Base-by-base conservation (phyloP, 1,140 invertebrate species). In the Oreohelix idahoensis region DNA sequence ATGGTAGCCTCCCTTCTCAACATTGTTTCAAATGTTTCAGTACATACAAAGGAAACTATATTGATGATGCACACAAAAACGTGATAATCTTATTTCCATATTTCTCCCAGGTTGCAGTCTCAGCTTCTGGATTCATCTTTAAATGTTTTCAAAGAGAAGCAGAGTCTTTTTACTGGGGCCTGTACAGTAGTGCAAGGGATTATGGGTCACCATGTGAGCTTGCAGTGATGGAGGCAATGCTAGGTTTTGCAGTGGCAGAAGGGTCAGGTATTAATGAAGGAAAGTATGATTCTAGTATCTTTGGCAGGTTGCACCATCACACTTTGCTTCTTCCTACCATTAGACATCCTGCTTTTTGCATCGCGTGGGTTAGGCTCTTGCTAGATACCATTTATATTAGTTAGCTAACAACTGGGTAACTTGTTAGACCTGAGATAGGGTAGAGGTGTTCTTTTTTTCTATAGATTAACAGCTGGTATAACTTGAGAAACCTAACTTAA, bases 91-190 rank as follows among this genome's bases (percentile, higher is more conserved):
- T 45, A 45, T 15, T 45, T 45, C 42, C 42, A 45, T 45, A 39
- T 42, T 32, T 69, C 20, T 15, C 32, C 1, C 45, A 79, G 77
- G 35, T 79, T 15, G 51, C 77, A 42, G 36, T 79, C 5, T 23
- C 77, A 10, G 77, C 77, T 53, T n/a, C 35, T 26, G 35, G 36
- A 35, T 35, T n/a, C n/a, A 79, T 79, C 77, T 4, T 79, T 8
- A 79, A 66, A 36, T 66, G 5, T 42, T 79, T 79, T 35, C 17
- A 35, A 17, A 63, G 35, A 79, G 77, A 79, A 45, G 77, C 77
- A 5, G 20, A 39, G 13, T 35, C 38, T 0, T 79, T 79, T 39
- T 79, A 79, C 77, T 36, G 17, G 32, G 20, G 51, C 17, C 77
- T 79, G 51, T 79, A 63, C 77, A 38, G 4, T 2, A 69, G 58